A percentile compares a stretch with the other conserved stretches of the same genome.
Evolutionary conservation across 2,113 vertebrate genomes (phyloP).

Genomic region (Nothoprocta perdicaria): DNA sequence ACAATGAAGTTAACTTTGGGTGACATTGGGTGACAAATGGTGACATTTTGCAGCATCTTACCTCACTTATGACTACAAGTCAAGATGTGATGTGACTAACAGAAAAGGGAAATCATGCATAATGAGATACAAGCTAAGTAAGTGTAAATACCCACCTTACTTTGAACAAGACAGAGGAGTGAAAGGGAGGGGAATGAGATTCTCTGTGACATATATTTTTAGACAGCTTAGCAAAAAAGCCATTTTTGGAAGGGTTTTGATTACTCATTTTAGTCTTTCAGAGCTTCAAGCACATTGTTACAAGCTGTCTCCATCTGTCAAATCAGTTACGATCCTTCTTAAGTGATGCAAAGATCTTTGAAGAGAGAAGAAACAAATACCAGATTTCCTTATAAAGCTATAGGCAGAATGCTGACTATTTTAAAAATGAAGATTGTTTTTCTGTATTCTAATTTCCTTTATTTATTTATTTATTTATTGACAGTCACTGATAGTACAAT

Average conservation of each 20-base stretch:
- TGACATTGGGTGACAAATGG: no score
- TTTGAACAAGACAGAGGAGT: background rate
- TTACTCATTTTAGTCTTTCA: constrained; percentile 51
- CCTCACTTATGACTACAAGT: constrained; percentile 38
- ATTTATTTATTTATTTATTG: rapidly evolving
- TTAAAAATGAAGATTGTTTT: background rate
- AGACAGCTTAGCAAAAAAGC: constrained; percentile 39
- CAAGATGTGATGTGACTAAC: constrained; percentile 59
- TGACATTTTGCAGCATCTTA: constrained; percentile 53
- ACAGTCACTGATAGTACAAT: background rate
- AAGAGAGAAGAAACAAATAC: constrained; percentile 1
- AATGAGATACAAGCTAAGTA: constrained; percentile 36
- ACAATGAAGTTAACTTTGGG: background rate
- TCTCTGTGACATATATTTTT: constrained; percentile 54
- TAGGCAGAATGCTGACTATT: background rate
- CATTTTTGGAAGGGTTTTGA: constrained; percentile 24
- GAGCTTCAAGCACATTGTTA: constrained; percentile 26
- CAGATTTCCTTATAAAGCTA: constrained; percentile 7
- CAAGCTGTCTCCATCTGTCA: constrained; percentile 62
- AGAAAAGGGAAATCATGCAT: constrained; percentile 55
- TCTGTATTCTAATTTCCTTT: background rate
- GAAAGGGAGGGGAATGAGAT: background rate
- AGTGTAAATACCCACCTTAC: constrained; percentile 22
- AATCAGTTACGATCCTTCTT: background rate
- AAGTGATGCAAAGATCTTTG: background rate